A percentile compares a stretch with the other conserved stretches of the same genome.
Evolutionary conservation across 1,140 invertebrate genomes (phyloP).

Genomic region (Drosophila willistoni): DNA sequence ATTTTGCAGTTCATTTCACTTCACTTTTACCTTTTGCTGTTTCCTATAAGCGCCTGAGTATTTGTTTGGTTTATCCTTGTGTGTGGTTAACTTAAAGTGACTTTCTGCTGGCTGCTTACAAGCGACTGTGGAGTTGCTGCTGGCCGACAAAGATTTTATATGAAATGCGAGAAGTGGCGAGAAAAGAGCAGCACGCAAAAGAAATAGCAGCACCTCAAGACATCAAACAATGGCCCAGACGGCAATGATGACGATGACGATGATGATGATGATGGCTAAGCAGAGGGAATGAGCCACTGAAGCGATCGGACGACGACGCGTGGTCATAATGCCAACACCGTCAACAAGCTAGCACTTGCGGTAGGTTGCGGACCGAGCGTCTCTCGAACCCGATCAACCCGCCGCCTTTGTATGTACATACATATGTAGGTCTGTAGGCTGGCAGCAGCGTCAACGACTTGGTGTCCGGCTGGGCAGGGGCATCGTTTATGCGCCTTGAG

Average conservation of each 20-base stretch:
- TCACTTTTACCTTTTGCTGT: conserved; percentile 73
- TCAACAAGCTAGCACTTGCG: conserved; percentile 68
- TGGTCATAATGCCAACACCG: conserved; percentile 19
- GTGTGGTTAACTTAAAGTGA: conserved; percentile 45
- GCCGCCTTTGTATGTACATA: too few species aligned
- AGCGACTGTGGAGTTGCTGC: conserved; percentile 69
- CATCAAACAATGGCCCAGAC: conserved; percentile 61
- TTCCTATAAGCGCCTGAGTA: conserved; percentile 68
- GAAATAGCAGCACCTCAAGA: conserved; percentile 31
- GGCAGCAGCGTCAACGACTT: conserved; percentile 66
- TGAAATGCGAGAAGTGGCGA: conserved; percentile 73
- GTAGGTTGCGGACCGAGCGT: conserved; percentile 63
- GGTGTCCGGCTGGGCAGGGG: conserved; percentile 34
- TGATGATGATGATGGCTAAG: conserved; percentile 34
- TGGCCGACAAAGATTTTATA: conserved; percentile 71
- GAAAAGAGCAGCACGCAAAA: conserved; percentile 25
- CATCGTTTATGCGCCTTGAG: conserved; percentile 63
- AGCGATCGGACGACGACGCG: conserved; percentile 12
- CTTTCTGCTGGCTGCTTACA: conserved; percentile 55
- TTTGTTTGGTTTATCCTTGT: conserved; percentile 60
- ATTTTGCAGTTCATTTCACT: conserved; percentile 68
- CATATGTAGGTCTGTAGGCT: conserved; percentile 62
- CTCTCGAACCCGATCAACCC: conserved; percentile 37
- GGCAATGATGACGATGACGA: conserved; percentile 54
- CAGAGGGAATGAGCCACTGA: conserved; percentile 22